These are phyloP conservation scores for Reticulitermes speratus DNA, from an alignment of 1,140 invertebrate genomes.

Conservation along the genomic window DNA sequence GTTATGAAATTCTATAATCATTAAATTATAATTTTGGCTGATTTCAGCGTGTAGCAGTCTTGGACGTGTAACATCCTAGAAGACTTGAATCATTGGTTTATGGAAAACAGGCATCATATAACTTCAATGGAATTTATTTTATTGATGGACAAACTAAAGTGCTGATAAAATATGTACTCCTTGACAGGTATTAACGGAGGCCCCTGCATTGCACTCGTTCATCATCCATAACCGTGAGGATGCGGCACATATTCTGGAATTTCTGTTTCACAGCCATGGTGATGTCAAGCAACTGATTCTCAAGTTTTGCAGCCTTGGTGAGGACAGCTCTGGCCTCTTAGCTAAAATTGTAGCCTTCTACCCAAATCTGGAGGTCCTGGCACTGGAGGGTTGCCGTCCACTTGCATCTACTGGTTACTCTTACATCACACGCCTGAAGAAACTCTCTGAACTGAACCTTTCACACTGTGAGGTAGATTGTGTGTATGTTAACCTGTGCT, in stretches of 20 bases:
- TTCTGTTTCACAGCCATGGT: not conserved
- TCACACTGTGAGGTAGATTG: constrained; percentile 22
- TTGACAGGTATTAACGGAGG: not conserved
- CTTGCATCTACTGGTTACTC: not conserved
- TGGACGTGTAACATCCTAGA: too few species aligned
- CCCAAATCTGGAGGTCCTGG: not conserved
- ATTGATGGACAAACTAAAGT: too few species aligned
- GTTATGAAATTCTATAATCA: too few species aligned
- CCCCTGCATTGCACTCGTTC: not conserved
- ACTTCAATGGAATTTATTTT: too few species aligned
- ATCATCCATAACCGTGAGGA: not conserved
- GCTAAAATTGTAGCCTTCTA: not conserved
- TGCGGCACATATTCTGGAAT: not conserved
- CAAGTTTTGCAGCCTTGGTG: not conserved
- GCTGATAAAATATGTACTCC: too few species aligned
- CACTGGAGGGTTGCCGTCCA: not conserved
- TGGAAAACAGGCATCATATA: too few species aligned
- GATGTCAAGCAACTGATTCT: not conserved
- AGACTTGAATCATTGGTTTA: too few species aligned
- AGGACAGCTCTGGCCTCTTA: not conserved
- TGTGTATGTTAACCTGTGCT: not conserved
- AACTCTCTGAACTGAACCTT: not conserved
- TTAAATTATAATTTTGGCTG: too few species aligned
- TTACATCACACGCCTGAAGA: not conserved
- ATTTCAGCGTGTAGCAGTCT: too few species aligned